Evolutionary conservation across 2,113 vertebrate species (phyloP), one percentile per base, ranked within the genome.

Genomic region (Heterotis niloticus): DNA sequence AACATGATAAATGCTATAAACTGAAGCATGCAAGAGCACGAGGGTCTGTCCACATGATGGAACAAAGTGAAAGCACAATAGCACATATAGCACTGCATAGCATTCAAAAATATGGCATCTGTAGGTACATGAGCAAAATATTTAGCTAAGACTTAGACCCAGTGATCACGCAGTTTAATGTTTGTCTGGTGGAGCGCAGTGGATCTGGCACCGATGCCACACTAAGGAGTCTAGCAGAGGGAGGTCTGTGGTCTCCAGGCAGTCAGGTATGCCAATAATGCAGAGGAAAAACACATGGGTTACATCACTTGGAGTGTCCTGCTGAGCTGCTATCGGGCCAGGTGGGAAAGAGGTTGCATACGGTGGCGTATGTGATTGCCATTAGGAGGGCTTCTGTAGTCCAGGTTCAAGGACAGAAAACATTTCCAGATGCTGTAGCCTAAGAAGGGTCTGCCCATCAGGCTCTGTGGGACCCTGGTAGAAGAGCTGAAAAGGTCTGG

Each of bases 141-240:
- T n/a, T n/a, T n/a, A n/a, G n/a, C 34, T 44, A 44, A 44, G 34
- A 44, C 34, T 44, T 44, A 7, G 34, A 44, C 34, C 34, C 34
- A 44, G 7, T 44, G 34, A 44, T 44, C 34, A 44, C 7, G 34
- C 34, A 7, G 34, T 44, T 44, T 44, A 7, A 7, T 44, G 34
- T 44, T 7, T 44, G 34, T 44, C 34, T 44, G 34, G 34, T 44
- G 34, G 34, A 4, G 34, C 4, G 54, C 11, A 80, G 28, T n/a
- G 54, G 24, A 24, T 10, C 57, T 74, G 71, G 24, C 86, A 81
- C 78, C 24, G 52, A 81, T 65, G 76, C 75, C 78, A 80, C 79
- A 62, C 81, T 90, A 90, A 92, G 83, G 87, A 86, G 77, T 91
- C 79, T 64, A 88, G 69, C 91, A 92, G 90, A 90, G 86, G 87